These are phyloP conservation scores for Trichopoda pennipes DNA, from an alignment of 2,888 invertebrate genomes.

Conservation along the genomic window DNA sequence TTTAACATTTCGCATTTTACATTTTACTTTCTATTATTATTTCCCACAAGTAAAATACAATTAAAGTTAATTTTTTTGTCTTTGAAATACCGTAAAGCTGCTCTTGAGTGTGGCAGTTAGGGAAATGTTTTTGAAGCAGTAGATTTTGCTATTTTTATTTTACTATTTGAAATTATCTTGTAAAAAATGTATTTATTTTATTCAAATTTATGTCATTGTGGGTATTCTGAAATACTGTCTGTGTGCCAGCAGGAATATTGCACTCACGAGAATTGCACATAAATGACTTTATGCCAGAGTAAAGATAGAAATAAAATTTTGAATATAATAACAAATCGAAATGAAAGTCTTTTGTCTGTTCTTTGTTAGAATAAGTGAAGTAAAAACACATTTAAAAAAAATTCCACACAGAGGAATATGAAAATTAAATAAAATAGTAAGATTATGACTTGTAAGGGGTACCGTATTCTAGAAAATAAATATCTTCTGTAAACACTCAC, in stretches of 20 bases:
- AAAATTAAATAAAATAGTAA: too few relatives aligned
- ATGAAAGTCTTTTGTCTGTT: background rate
- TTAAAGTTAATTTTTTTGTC: conserved; percentile 29
- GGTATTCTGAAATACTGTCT: conserved; percentile 18
- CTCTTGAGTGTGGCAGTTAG: conserved; percentile 1
- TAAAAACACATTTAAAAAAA: too few relatives aligned
- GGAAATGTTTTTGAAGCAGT: conserved; percentile 48
- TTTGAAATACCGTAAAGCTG: conserved; percentile 10
- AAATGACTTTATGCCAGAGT: background rate
- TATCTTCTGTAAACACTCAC: too few relatives aligned
- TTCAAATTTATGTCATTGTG: conserved; percentile 32
- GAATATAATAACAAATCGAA: background rate
- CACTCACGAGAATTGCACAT: conserved; percentile 13
- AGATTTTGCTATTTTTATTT: conserved; percentile 21
- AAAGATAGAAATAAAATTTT: background rate
- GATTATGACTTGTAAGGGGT: too few relatives aligned
- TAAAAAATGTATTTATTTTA: conserved; percentile 34
- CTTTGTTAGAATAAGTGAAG: too few relatives aligned
- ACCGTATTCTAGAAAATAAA: too few relatives aligned
- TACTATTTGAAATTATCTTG: conserved; percentile 6
- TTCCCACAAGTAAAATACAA: conserved; percentile 52
- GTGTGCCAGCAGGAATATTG: conserved; percentile 33
- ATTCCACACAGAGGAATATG: too few relatives aligned
- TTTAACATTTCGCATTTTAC: conserved; percentile 31
- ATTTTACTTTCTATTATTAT: conserved; percentile 29